Evolutionary conservation across 1,140 invertebrate genomes (phyloP).

Genomic region (Wiebesia pumilae): DNA sequence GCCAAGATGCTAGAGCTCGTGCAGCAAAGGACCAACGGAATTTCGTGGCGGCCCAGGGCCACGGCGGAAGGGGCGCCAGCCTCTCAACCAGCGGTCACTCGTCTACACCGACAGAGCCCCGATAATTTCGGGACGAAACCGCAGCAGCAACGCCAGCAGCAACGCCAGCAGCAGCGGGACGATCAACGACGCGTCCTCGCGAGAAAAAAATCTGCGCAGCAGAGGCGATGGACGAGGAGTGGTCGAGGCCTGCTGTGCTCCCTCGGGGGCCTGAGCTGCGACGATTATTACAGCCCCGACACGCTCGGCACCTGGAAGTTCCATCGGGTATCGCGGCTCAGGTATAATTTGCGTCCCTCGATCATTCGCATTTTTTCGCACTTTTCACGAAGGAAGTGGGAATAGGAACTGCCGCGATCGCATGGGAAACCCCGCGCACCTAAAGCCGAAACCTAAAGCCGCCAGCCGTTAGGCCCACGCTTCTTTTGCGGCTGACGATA

Average conservation of each 20-base stretch:
- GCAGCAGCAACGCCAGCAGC: neutral
- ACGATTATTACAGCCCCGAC: constrained; percentile 65
- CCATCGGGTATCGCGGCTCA: constrained; percentile 62
- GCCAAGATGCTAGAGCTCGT: too few species aligned
- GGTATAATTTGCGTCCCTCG: constrained; percentile 61
- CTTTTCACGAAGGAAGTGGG: too few species aligned
- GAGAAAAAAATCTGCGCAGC: constrained; percentile 47
- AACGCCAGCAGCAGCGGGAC: neutral
- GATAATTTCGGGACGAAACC: neutral
- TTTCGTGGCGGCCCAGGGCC: too few species aligned
- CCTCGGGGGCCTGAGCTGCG: constrained; percentile 63
- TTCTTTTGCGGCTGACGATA: too few species aligned
- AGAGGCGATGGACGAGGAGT: constrained; percentile 13
- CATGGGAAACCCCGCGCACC: too few species aligned
- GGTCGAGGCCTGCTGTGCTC: constrained; percentile 63
- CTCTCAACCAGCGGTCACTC: neutral
- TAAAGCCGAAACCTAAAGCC: too few species aligned
- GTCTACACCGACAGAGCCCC: neutral
- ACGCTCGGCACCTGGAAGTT: constrained; percentile 71
- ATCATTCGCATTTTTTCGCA: too few species aligned
- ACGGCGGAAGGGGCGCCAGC: too few species aligned
- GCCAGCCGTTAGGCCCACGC: too few species aligned
- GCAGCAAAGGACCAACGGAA: too few species aligned
- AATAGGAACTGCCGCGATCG: too few species aligned
- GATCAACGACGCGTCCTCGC: constrained; percentile 10